Evolutionary conservation across 2,888 invertebrate species (phyloP).

Genomic region (Dyspetes luteomarginatus): DNA sequence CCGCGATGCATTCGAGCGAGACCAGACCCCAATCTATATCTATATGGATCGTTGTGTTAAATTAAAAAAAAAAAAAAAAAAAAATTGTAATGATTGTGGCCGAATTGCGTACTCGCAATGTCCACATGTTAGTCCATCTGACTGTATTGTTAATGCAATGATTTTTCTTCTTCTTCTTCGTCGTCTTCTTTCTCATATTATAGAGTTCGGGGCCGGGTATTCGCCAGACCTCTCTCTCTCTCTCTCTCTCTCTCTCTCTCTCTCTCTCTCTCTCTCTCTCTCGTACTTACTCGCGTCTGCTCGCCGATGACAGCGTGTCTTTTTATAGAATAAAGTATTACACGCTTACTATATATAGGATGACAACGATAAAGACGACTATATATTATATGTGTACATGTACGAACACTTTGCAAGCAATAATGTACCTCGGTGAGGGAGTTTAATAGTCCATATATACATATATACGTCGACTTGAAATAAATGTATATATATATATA

Average conservation of each 20-base stretch:
- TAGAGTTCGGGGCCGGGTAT: conserved; percentile 35
- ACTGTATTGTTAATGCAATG: conserved; percentile 10
- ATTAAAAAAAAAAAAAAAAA: conserved; percentile 1
- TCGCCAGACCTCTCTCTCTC: conserved; percentile 19
- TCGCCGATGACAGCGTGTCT: conserved; percentile 76
- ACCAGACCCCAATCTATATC: too few species aligned
- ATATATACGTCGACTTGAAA: too few species aligned
- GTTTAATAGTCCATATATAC: too few species aligned
- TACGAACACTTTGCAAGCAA: background rate
- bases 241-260: conserved; percentile 36
- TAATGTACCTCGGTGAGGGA: background rate
- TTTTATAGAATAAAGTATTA: conserved; percentile 75
- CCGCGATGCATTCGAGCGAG: background rate
- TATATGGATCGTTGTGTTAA: too few species aligned
- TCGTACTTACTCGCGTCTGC: conserved; percentile 29
- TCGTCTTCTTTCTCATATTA: background rate
- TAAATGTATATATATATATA: too few species aligned
- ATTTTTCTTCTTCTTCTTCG: too few species aligned
- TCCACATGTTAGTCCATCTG: background rate
- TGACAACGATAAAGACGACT: background rate
- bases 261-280: conserved; percentile 39
- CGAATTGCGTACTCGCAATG: conserved; percentile 30
- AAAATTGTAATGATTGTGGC: conserved; percentile 31
- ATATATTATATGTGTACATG: background rate
- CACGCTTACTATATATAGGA: conserved; percentile 24